A percentile compares a stretch with the other conserved stretches of the same genome.
Evolutionary conservation across 2,888 invertebrate genomes (phyloP).

Genomic region (Sturmia bella): DNA sequence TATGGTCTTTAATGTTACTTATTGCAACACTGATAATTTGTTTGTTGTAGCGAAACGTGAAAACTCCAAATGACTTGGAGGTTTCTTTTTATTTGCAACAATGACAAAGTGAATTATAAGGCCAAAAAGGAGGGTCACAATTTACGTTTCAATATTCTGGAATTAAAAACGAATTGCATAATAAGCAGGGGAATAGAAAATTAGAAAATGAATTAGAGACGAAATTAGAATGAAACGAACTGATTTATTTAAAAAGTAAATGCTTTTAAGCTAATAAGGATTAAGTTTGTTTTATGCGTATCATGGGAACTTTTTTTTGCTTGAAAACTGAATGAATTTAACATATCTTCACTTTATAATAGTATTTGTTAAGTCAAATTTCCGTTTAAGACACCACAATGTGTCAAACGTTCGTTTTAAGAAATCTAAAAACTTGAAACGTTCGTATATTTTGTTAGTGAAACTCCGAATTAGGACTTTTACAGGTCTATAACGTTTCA

Average conservation of each 20-base stretch:
- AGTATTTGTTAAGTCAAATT: no score
- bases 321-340: no score
- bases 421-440: no score
- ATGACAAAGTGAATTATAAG: constrained; percentile 43
- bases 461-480: no score
- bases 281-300: no score
- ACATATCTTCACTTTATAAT: no score
- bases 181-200: constrained; percentile 19
- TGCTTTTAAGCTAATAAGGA: no score
- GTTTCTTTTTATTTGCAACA: constrained; percentile 65
- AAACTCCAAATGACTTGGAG: constrained; percentile 71
- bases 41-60: constrained; percentile 71
- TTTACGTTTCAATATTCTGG: constrained; percentile 33
- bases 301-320: no score
- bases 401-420: no score
- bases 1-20: constrained; percentile 63
- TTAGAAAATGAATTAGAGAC: neutral
- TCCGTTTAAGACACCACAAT: no score
- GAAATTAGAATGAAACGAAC: neutral
- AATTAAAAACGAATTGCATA: constrained; percentile 41
- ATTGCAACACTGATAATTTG: constrained; percentile 70
- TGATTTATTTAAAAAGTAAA: neutral
- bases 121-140: constrained; percentile 26
- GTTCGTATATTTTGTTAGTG: no score
- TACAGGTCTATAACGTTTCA: no score